Conservation (phyloP, 2,888 invertebrate genomes). For the Electrophaes corylata region DNA sequence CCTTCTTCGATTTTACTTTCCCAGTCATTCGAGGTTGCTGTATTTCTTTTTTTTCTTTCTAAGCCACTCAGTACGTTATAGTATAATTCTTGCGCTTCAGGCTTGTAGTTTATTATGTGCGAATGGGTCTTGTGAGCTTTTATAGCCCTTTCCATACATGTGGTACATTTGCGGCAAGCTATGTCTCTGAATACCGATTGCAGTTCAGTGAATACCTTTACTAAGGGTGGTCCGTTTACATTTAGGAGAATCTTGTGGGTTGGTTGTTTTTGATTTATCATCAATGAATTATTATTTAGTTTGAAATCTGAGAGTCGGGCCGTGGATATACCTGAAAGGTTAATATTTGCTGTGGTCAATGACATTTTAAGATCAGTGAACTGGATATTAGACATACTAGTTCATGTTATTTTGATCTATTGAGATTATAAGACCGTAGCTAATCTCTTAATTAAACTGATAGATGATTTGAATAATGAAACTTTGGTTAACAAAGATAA, state of each 20-base stretch:
- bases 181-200: slow-evolving; percentile 51
- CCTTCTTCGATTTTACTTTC: slow-evolving; percentile 40
- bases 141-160: slow-evolving; percentile 61
- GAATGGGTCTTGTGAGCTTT: slow-evolving; percentile 46
- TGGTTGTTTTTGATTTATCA: slow-evolving; percentile 34
- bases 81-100: slow-evolving; percentile 42
- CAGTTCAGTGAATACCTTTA: slow-evolving; percentile 44
- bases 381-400: neutral
- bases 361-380: neutral
- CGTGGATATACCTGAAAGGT: slow-evolving; percentile 20
- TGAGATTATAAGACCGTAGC: neutral
- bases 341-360: neutral
- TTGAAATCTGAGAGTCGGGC: slow-evolving; percentile 10
- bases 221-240: slow-evolving; percentile 42
- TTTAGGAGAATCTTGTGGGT: slow-evolving; percentile 45
- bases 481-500: neutral
- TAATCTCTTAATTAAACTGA: slow-evolving; percentile 3
- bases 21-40: slow-evolving; percentile 7
- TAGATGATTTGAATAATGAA: neutral
- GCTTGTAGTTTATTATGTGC: slow-evolving; percentile 30
- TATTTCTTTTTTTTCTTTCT: slow-evolving; percentile 19
- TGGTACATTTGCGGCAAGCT: slow-evolving; percentile 52
- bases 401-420: slow-evolving; percentile 2
- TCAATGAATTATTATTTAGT: slow-evolving; percentile 23
- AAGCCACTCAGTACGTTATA: slow-evolving; percentile 41